Evolutionary conservation across 2,797 vertebrate genomes (phyloP).

Genomic region (Galaxias olidus): DNA sequence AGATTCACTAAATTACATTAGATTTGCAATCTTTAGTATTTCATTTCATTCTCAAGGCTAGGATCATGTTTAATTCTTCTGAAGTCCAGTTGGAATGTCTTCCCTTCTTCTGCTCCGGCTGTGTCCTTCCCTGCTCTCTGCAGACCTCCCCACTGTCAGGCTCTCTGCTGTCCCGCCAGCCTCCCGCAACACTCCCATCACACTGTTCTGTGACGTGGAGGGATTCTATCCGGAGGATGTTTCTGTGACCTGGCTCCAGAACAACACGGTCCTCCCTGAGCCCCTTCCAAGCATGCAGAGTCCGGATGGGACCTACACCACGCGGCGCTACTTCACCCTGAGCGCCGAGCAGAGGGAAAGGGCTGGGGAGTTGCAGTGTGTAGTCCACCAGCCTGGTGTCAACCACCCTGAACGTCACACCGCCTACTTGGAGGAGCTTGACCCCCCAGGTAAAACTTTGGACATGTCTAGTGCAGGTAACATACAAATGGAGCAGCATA

Average conservation of each 20-base stretch:
- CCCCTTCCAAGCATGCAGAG: constrained; percentile 46
- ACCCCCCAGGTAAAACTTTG: constrained; percentile 50
- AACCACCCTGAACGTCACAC: constrained; percentile 52
- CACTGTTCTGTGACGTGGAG: constrained; percentile 73
- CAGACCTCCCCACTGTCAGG: constrained; percentile 64
- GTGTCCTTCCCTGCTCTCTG: neutral
- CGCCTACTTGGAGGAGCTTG: constrained; percentile 51
- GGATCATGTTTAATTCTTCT: no score
- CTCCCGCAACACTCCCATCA: constrained; percentile 59
- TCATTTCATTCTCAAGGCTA: no score
- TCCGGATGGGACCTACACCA: constrained; percentile 66
- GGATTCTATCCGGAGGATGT: constrained; percentile 73
- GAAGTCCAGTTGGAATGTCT: no score
- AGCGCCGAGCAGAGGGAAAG: constrained; percentile 66
- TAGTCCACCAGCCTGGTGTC: constrained; percentile 77
- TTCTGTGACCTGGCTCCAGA: constrained; percentile 73
- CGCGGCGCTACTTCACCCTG: constrained; percentile 71
- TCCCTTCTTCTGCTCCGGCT: no score
- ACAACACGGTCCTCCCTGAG: constrained; percentile 61
- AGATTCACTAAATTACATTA: no score
- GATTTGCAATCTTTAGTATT: neutral
- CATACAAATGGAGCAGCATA: no score
- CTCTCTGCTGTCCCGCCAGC: constrained; percentile 50
- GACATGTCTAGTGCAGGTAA: neutral
- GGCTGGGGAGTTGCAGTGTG: constrained; percentile 77